Evolutionary conservation across 2,888 invertebrate genomes (phyloP), one percentile per base, ranked within the genome.

Genomic region (Pandemis cinnamomeana): DNA sequence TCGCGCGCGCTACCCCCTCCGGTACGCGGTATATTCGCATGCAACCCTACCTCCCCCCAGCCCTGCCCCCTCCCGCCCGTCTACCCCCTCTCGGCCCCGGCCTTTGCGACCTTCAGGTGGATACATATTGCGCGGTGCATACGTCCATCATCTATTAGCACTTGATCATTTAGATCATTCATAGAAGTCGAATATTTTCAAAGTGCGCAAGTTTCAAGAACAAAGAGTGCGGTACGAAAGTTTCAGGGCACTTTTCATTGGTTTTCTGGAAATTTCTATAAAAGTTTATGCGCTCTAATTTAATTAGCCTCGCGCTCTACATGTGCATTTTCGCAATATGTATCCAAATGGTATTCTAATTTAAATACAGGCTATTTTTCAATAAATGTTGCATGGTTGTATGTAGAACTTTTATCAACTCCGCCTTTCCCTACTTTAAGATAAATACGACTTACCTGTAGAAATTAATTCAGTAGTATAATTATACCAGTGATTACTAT

Each of bases 11-110:
- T 87, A 86, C 87, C 88, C 90, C 91, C 91, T 90, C 90, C 92
- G 92, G 93, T 93, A 93, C 92, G 92, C 91, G 91, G 86, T 84
- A 89, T 87, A 89, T 86, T 88, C 87, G 87, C 91, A 90, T 87
- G 88, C 88, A 84, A 82, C 83, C 83, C 82, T 79, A 75, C 75
- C 69, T 63, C 69, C 75, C 71, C 64, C 70, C 75, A 60, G 41
- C 60, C 74, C 69, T 60, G 58, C 20, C 64, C 78, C 71, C 71
- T 72, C 67, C 78, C 55, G 27, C 61, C 77, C 66, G 58, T 36
- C 78, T 15, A 75, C 67, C 78, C 75, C 76, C 75, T 77, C 78
- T 78, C 71, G 53, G 67, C 74, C 76, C 62, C 72, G 41, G 51
- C 74, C 75, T 27, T 76, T 41, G 68, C 71, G 74, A 72, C 75